Percentiles rank a stretch among this genome's conserved stretches.
These are phyloP conservation scores for Rhinella marina DNA, from an alignment of 2,797 vertebrate genomes.

Conservation along the genomic window DNA sequence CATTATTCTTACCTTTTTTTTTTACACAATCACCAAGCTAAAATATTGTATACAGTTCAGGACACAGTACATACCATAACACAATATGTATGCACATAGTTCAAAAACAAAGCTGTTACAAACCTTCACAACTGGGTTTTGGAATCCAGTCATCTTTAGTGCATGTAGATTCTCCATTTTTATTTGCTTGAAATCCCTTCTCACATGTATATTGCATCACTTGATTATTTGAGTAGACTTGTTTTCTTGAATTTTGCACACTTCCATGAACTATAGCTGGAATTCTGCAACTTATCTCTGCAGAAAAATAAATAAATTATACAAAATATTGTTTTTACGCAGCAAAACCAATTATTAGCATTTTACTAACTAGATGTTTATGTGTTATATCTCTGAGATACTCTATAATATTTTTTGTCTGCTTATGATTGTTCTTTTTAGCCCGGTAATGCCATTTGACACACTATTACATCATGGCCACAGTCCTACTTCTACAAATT, in stretches of 20 bases:
- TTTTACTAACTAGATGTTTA: background rate
- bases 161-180: background rate
- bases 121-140: conserved; percentile 25
- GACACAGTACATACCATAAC: too few relatives aligned
- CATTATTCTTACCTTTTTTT: too few relatives aligned
- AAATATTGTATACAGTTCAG: too few relatives aligned
- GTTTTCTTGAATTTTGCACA: background rate
- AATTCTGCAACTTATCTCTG: background rate
- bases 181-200: background rate
- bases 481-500: too few relatives aligned
- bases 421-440: too few relatives aligned
- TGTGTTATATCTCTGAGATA: background rate
- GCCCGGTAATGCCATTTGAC: too few relatives aligned
- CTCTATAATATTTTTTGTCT: too few relatives aligned
- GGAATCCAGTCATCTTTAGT: conserved; percentile 44
- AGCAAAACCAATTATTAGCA: background rate
- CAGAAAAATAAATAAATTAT: background rate
- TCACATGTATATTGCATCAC: background rate
- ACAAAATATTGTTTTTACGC: background rate
- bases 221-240: background rate
- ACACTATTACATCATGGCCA: too few relatives aligned
- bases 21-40: too few relatives aligned
- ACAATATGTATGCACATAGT: too few relatives aligned
- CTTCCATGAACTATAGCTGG: background rate
- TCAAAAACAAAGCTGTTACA: background rate